These are phyloP conservation scores for Intoshia linei DNA, from an alignment of 1,140 invertebrate genomes.

Conservation along the genomic window DNA sequence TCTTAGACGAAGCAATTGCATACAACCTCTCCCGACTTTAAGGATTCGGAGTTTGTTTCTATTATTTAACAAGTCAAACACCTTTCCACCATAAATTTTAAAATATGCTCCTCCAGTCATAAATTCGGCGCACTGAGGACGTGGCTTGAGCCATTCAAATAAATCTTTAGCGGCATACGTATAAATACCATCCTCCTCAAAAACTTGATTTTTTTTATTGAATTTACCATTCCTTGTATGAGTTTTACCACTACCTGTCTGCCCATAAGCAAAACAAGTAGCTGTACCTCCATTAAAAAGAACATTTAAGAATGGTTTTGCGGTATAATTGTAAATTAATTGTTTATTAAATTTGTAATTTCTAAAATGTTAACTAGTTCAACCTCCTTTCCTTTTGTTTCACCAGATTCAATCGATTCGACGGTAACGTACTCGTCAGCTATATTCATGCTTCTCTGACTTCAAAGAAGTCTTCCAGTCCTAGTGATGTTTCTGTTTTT, in stretches of 20 bases:
- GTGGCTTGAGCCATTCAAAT: conserved; percentile 40
- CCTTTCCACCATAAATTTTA: conserved; percentile 76
- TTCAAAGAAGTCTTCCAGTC: too few relatives aligned
- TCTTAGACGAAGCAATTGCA: conserved; percentile 64
- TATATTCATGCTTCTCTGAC: too few relatives aligned
- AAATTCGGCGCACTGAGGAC: conserved; percentile 43
- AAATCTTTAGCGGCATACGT: conserved; percentile 42
- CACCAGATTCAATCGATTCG: conserved; percentile 85
- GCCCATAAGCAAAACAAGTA: conserved; percentile 79
- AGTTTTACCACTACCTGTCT: conserved; percentile 70
- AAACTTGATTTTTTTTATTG: conserved; percentile 18
- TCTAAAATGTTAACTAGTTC: too few relatives aligned
- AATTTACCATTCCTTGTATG: conserved; percentile 29
- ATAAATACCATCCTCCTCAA: conserved; percentile 26
- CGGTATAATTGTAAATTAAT: conserved; percentile 61
- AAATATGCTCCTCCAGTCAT: conserved; percentile 59
- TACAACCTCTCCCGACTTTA: conserved; percentile 53
- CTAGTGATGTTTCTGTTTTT: too few relatives aligned
- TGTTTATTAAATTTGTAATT: conserved; percentile 69
- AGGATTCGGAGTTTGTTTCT: conserved; percentile 69
- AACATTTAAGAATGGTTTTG: conserved; percentile 59
- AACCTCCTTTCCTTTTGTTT: conserved; percentile 98
- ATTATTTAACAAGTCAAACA: conserved; percentile 73
- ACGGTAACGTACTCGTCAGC: conserved; percentile 58
- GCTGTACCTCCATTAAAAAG: conserved; percentile 83